Percentiles rank a stretch among this genome's conserved stretches.
phyloP scores from a whole-genome alignment of 2,797 vertebrate genomes.

The Malurus splendens region DNA sequence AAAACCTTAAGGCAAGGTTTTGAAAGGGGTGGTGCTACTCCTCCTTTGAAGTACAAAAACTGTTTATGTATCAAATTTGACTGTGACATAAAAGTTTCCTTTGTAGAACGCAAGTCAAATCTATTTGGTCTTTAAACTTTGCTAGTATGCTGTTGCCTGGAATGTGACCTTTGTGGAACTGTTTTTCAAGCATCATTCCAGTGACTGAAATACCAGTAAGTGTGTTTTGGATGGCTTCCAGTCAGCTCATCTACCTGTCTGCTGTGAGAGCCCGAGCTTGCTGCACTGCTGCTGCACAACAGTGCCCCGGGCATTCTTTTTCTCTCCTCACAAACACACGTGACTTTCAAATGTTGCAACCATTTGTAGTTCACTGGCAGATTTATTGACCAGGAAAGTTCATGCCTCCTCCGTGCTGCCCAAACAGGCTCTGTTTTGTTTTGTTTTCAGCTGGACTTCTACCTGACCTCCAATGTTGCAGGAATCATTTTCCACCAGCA shows the following conservation, averaged over 20 bases:
- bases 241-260: neutral
- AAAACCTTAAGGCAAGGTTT: neutral
- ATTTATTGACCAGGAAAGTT: conserved; percentile 20
- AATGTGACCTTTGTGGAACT: neutral
- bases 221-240: neutral
- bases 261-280: neutral
- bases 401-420: neutral
- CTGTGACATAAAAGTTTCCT: neutral
- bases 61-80: neutral
- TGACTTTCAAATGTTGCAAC: conserved; percentile 7
- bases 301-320: neutral
- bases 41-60: neutral
- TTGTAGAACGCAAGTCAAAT: neutral
- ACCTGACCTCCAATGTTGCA: conserved; percentile 41
- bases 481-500: conserved; percentile 37
- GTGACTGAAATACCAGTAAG: neutral
- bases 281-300: neutral
- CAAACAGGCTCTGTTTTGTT: neutral
- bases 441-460: neutral
- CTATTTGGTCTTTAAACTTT: neutral
- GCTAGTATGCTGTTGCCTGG: neutral
- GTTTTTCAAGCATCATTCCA: neutral
- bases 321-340: neutral
- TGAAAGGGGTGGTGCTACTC: neutral
- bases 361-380: neutral